phyloP scores from a whole-genome alignment of 2,113 vertebrate genomes.

The Rhombomys opimus region DNA sequence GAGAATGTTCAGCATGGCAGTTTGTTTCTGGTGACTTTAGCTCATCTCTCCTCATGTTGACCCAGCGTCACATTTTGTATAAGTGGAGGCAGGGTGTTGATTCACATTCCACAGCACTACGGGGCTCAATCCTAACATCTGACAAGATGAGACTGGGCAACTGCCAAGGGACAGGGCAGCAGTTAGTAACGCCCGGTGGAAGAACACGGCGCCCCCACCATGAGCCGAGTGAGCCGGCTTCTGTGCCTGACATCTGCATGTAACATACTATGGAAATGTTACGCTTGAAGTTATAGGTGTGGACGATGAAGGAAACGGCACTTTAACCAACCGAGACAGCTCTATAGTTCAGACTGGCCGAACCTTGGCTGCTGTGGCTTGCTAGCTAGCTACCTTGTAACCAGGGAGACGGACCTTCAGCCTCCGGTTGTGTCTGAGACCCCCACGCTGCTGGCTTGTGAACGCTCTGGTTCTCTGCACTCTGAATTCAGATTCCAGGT shows the following conservation, averaged over 20 bases:
- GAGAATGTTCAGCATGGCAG: neutral
- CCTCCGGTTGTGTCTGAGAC: neutral
- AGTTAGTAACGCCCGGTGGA: too few relatives aligned
- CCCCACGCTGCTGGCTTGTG: neutral
- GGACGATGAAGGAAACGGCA: neutral
- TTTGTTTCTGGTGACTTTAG: neutral
- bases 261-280: neutral
- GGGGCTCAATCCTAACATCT: neutral
- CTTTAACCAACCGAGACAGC: neutral
- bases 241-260: neutral
- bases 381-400: neutral
- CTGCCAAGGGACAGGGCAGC: rapidly evolving
- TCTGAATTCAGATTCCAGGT: neutral
- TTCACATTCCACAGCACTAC: neutral
- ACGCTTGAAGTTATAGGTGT: neutral
- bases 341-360: neutral
- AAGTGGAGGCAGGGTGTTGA: neutral
- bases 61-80: neutral
- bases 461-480: neutral
- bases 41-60: neutral
- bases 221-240: neutral
- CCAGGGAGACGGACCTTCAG: neutral
- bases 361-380: neutral
- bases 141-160: neutral
- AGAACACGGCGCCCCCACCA: neutral